Conservation (phyloP, 2,888 invertebrate genomes). For the Rugalucina vietnamica region DNA sequence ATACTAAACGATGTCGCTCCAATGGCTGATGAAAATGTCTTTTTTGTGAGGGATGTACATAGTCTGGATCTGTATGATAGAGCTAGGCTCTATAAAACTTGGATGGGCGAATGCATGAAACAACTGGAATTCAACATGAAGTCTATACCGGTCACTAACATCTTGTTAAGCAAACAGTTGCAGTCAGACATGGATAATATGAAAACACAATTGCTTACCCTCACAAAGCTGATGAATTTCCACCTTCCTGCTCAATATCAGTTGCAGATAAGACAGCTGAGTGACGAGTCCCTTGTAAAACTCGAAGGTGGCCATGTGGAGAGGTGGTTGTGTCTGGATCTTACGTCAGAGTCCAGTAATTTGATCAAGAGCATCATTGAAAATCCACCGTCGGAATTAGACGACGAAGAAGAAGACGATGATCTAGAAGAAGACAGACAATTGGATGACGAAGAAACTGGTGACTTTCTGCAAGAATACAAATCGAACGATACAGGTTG, state of each 20-base stretch:
- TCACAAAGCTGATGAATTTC: too few relatives aligned
- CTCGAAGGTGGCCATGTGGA: background rate
- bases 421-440: conserved; percentile 57
- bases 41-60: conserved; percentile 20
- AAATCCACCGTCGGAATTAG: conserved; percentile 4
- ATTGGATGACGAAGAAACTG: conserved; percentile 48
- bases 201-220: too few relatives aligned
- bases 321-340: background rate
- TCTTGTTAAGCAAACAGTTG: too few relatives aligned
- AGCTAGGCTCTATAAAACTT: conserved; percentile 53
- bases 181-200: too few relatives aligned
- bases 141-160: too few relatives aligned
- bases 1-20: conserved; percentile 31
- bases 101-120: conserved; percentile 38
- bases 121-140: conserved; percentile 1
- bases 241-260: background rate
- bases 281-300: background rate
- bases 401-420: conserved; percentile 3
- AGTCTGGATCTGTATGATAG: conserved; percentile 25
- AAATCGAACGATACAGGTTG: background rate
- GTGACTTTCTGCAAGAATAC: background rate
- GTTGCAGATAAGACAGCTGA: background rate
- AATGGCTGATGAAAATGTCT: conserved; percentile 18
- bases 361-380: background rate
- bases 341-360: background rate